Evolutionary conservation across 2,797 vertebrate species (phyloP), one percentile per base, ranked within the genome.

Genomic region (Lepus oiostolus): DNA sequence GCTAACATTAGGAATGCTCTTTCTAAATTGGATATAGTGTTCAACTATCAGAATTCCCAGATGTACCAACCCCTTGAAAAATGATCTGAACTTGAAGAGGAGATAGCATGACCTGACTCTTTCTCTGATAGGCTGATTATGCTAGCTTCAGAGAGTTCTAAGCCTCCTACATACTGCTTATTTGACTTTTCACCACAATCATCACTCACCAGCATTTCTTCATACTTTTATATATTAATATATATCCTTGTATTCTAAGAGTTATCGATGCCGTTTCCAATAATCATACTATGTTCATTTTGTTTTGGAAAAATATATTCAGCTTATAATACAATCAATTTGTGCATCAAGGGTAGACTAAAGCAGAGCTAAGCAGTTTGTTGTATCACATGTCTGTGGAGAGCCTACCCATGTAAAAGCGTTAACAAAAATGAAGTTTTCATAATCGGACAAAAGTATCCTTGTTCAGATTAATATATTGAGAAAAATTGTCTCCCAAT

Each of bases 1-100:
- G 93, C 75, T 93, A 97, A 52, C 82, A 92, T 96, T 93, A 88
- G 75, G 60, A 10, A 94, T 91, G 21, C 67, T 93, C 88, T 93
- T 88, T 96, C 60, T 95, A 90, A 95, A 95, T 85, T 92, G 82
- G 88, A 94, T 90, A 72, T 65, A 80, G 16, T 65, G 22, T 62
- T 93, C 68, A 92, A 75, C 68, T 93, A 88, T 92, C 83, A 92
- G 62, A 88, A 95, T 86, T 83, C 70, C 54, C 90, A 95, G 62
- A 94, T 52, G 10, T 7, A 35, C 50, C 30, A 90, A 60, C 19
- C 14, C 50, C 60, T 85, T 72, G 54, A 86, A 94, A 95, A 90
- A 85, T 90, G 30, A 70, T 83, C 47, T 90, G 58, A 58, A 92
- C 2, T 14, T 60, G 3, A 4, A 24, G 14, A 65, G 12, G 50